phyloP scores from a whole-genome alignment of 2,797 vertebrate species.

The Thripadectes ignobilis region DNA sequence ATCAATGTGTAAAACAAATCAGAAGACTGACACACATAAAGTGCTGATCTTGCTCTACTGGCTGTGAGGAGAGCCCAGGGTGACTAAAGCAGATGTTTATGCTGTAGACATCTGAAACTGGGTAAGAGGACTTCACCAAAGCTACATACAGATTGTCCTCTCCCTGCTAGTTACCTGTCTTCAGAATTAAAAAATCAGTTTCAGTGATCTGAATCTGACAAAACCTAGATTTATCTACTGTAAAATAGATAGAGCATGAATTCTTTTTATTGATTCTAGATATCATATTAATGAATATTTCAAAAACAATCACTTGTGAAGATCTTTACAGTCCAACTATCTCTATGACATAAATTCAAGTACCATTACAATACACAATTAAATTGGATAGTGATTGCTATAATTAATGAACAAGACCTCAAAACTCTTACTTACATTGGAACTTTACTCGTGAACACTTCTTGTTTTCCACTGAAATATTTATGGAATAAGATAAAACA shows the following conservation, averaged over 20 bases:
- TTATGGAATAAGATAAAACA: neutral
- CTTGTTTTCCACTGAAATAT: neutral
- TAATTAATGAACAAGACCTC: neutral
- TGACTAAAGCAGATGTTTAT: neutral
- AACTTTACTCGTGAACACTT: neutral
- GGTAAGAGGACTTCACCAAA: neutral
- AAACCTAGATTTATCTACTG: neutral
- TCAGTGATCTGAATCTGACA: neutral
- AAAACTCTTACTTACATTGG: neutral
- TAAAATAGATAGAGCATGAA: neutral
- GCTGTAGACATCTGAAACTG: neutral
- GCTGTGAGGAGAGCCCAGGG: neutral
- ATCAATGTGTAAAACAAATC: neutral
- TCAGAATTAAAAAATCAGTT: neutral
- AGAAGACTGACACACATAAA: neutral
- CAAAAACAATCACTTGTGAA: neutral
- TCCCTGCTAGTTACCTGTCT: neutral
- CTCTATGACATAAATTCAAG: neutral
- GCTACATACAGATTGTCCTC: neutral
- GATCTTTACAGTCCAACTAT: neutral
- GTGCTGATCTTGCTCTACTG: neutral
- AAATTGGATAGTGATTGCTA: neutral
- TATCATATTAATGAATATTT: neutral
- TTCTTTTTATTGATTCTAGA: neutral
- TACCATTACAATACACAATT: neutral